Conservation (phyloP, 2,797 vertebrate species). For the Melanotaenia pygmaea region DNA sequence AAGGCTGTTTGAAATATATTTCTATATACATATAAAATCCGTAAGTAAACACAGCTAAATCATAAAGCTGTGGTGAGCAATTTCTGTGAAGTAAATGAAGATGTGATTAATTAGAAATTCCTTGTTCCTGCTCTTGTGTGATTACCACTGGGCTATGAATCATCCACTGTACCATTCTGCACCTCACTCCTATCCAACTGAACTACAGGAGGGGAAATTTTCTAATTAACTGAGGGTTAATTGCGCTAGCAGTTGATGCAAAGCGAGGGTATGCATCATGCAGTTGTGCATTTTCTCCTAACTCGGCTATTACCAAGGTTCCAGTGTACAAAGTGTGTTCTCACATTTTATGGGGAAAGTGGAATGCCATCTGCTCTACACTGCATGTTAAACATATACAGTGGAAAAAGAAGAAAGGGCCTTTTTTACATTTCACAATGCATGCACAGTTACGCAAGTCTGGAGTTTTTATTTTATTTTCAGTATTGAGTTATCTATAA, state of each 20-base stretch:
- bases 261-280: conserved; percentile 54
- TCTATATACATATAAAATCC: conserved; percentile 53
- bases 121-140: conserved; percentile 70
- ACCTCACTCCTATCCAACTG: conserved; percentile 58
- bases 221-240: conserved; percentile 82
- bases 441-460: no score
- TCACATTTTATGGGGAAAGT: background rate
- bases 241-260: conserved; percentile 65
- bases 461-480: no score
- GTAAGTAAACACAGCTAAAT: conserved; percentile 68
- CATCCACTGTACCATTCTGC: conserved; percentile 64
- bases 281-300: conserved; percentile 39
- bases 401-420: no score
- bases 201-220: conserved; percentile 68
- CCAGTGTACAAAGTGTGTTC: background rate
- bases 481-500: no score
- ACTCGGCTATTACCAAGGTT: conserved; percentile 21
- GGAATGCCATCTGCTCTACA: background rate
- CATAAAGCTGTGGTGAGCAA: conserved; percentile 67
- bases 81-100: conserved; percentile 74
- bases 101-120: conserved; percentile 75
- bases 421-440: no score
- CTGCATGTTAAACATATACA: background rate
- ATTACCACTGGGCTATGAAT: conserved; percentile 76
- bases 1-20: conserved; percentile 50